phyloP scores from a whole-genome alignment of 2,888 invertebrate genomes.

The Adineta ricciae region DNA sequence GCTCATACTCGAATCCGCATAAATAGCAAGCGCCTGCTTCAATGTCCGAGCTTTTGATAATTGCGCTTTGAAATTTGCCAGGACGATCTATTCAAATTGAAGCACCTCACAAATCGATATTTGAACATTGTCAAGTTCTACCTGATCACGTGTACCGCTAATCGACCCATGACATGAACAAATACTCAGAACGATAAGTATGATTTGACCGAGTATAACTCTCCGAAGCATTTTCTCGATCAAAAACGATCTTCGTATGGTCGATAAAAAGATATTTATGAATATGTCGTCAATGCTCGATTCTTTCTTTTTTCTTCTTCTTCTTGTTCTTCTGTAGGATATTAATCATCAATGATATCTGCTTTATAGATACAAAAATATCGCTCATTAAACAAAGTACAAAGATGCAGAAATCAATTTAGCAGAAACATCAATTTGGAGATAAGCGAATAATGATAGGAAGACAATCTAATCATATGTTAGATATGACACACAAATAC shows the following conservation, averaged over 20 bases:
- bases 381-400: background rate
- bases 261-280: background rate
- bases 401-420: background rate
- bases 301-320: background rate
- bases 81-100: background rate
- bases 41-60: constrained; percentile 19
- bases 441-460: background rate
- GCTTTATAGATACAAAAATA: background rate
- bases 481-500: background rate
- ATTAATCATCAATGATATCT: background rate
- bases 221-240: background rate
- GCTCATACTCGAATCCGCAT: background rate
- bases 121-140: background rate
- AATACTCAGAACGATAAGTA: background rate
- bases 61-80: constrained; percentile 4
- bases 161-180: background rate
- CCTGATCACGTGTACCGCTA: constrained; percentile 18
- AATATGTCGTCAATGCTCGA: background rate
- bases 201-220: background rate
- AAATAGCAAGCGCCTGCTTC: background rate
- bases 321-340: background rate
- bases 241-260: background rate
- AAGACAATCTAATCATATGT: background rate
- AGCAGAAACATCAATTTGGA: background rate
- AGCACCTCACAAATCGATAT: too few relatives aligned